Evolutionary conservation across 2,888 invertebrate species (phyloP).

Genomic region (Tetragonisca angustula): DNA sequence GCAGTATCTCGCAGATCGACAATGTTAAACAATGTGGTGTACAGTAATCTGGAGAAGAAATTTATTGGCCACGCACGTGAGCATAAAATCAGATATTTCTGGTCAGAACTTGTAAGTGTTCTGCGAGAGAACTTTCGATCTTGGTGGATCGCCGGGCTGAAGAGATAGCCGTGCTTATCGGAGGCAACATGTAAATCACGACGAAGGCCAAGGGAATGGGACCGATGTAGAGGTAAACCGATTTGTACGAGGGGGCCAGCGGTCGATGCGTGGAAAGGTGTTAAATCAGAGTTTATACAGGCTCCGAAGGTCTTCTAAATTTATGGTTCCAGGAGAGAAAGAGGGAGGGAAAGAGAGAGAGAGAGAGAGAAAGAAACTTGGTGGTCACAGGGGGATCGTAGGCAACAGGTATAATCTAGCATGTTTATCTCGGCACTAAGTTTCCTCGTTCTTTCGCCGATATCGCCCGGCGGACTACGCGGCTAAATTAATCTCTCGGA

Average conservation of each 20-base stretch:
- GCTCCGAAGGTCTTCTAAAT: conserved; percentile 65
- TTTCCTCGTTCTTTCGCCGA: conserved; percentile 57
- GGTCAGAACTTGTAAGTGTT: no score
- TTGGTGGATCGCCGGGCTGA: not conserved
- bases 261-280: conserved; percentile 63
- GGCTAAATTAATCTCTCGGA: conserved; percentile 51
- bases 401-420: conserved; percentile 67
- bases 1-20: no score
- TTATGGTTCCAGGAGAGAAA: conserved; percentile 53
- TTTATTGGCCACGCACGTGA: no score
- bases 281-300: conserved; percentile 65
- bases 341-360: not conserved
- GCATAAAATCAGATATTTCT: no score
- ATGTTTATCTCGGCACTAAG: conserved; percentile 62
- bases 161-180: conserved; percentile 8
- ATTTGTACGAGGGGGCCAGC: conserved; percentile 60
- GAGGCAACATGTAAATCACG: conserved; percentile 27
- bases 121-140: conserved; percentile 2
- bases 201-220: conserved; percentile 32
- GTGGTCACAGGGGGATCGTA: conserved; percentile 51
- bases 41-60: no score
- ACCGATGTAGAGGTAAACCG: conserved; percentile 55
- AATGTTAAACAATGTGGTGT: no score
- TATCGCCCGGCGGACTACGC: conserved; percentile 38
- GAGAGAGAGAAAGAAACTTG: not conserved